These are phyloP conservation scores for Pemphredon lugubris DNA, from an alignment of 2,888 invertebrate species.

Conservation along the genomic window DNA sequence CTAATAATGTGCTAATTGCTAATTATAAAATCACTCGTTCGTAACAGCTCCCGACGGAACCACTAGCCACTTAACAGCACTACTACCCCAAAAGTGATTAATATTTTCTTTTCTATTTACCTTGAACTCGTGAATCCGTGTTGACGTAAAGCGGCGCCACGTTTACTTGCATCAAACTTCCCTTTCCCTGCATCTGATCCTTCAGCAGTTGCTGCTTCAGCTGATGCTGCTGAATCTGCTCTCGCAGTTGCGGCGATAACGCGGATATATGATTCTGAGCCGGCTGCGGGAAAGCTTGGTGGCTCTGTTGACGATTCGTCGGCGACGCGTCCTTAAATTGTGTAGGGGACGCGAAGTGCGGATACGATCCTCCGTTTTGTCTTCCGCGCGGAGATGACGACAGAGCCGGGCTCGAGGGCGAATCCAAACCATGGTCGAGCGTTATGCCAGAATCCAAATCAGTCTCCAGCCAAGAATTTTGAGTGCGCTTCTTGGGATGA, in stretches of 20 bases:
- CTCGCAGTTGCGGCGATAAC: conserved; percentile 73
- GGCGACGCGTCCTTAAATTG: conserved; percentile 66
- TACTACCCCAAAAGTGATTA: too few relatives aligned
- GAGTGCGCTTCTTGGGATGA: conserved; percentile 83
- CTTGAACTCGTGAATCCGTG: conserved; percentile 81
- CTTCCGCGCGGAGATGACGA: conserved; percentile 68
- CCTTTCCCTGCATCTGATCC: conserved; percentile 77
- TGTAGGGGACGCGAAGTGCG: conserved; percentile 54
- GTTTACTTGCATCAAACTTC: conserved; percentile 66
- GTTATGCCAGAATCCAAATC: conserved; percentile 92
- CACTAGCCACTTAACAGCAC: too few relatives aligned
- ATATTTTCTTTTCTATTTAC: conserved; percentile 30
- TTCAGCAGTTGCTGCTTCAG: conserved; percentile 75
- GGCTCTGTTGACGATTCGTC: conserved; percentile 62
- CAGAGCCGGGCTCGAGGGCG: conserved; percentile 72
- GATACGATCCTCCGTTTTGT: conserved; percentile 60
- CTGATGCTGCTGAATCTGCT: conserved; percentile 78
- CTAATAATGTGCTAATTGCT: too few relatives aligned
- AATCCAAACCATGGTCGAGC: conserved; percentile 86
- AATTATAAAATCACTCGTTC: too few relatives aligned
- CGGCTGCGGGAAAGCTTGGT: conserved; percentile 52
- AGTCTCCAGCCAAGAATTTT: conserved; percentile 92
- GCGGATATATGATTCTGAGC: conserved; percentile 72
- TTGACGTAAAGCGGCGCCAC: conserved; percentile 87
- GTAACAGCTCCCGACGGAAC: too few relatives aligned